Percentiles rank a stretch among this genome's conserved stretches.
Evolutionary conservation across 2,113 vertebrate species (phyloP).

Genomic region (Scomber colias): DNA sequence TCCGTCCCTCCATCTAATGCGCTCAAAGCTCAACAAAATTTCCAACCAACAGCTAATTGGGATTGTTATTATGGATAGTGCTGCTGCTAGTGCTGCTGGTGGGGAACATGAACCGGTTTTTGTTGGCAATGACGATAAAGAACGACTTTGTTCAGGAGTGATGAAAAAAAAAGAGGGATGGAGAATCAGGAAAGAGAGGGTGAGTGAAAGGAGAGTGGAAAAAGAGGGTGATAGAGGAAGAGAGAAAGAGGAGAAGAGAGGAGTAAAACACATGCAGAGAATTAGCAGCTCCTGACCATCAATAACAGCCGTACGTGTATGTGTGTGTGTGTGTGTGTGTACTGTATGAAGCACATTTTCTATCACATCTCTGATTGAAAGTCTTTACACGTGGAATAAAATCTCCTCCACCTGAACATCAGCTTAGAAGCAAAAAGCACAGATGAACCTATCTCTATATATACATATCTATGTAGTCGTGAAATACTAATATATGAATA

Average conservation of each 20-base stretch:
- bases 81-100: background rate
- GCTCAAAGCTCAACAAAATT: background rate
- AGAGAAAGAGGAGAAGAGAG: background rate
- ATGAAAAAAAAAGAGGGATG: background rate
- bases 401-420: background rate
- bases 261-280: constrained; percentile 53
- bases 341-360: background rate
- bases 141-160: constrained; percentile 23
- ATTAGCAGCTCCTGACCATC: constrained; percentile 66
- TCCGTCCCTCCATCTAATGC: too few relatives aligned
- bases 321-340: constrained; percentile 13
- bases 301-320: constrained; percentile 49
- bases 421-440: too few relatives aligned
- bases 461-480: too few relatives aligned
- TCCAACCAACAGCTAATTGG: constrained; percentile 13
- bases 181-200: background rate
- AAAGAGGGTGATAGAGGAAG: background rate
- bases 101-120: constrained; percentile 9
- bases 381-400: background rate
- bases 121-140: constrained; percentile 16
- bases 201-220: background rate
- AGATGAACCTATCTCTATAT: too few relatives aligned
- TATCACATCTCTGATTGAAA: background rate
- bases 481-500: too few relatives aligned
- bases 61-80: background rate